phyloP scores from a whole-genome alignment of 2,888 invertebrate genomes.

The Tyria jacobaeae region DNA sequence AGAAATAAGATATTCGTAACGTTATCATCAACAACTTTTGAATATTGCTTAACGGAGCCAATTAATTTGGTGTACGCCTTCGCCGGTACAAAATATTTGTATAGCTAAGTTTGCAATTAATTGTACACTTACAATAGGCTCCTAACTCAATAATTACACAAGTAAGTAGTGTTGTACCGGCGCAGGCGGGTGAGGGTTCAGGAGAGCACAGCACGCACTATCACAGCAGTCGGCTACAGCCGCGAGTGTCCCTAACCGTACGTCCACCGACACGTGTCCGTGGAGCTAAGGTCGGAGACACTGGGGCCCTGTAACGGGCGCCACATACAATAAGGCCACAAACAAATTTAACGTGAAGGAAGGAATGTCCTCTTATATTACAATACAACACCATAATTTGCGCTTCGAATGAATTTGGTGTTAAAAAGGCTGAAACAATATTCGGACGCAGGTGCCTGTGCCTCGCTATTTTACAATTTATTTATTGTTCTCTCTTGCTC shows the following conservation, averaged over 20 bases:
- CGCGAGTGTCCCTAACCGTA: constrained; percentile 61
- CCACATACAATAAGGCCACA: constrained; percentile 84
- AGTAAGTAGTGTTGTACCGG: constrained; percentile 52
- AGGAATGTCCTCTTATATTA: constrained; percentile 69
- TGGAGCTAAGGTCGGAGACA: constrained; percentile 57
- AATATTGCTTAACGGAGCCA: constrained; percentile 53
- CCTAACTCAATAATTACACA: constrained; percentile 59
- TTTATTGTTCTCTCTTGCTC: constrained; percentile 27
- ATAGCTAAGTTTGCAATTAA: constrained; percentile 57
- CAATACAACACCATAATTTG: constrained; percentile 69
- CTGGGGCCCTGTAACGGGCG: constrained; percentile 71
- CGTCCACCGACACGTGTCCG: constrained; percentile 26
- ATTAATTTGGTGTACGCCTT: constrained; percentile 57
- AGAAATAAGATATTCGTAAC: constrained; percentile 36
- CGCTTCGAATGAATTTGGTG: constrained; percentile 64
- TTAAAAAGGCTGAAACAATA: constrained; percentile 61
- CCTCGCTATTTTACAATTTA: constrained; percentile 44
- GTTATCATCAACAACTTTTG: constrained; percentile 35
- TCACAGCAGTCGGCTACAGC: constrained; percentile 79
- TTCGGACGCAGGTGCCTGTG: constrained; percentile 76
- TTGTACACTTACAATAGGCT: constrained; percentile 75
- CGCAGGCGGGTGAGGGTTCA: constrained; percentile 64
- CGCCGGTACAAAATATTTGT: constrained; percentile 63
- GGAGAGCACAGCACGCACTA: constrained; percentile 83
- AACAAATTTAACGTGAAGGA: constrained; percentile 81